Conservation (phyloP, 1,140 invertebrate species). For the Dendrolimus kikuchii region DNA sequence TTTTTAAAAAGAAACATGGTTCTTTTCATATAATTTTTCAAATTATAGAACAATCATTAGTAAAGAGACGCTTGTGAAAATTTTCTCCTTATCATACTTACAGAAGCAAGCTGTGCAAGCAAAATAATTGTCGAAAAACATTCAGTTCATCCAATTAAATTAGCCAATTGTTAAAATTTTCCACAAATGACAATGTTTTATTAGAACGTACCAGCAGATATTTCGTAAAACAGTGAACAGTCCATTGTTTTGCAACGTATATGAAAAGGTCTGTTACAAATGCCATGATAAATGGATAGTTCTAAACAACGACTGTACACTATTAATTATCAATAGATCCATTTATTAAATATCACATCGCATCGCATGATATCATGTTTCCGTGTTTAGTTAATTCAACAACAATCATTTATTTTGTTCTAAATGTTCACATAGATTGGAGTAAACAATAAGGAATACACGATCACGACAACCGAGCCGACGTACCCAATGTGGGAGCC, state of each 20-base stretch:
- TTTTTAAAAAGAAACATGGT: too few relatives aligned
- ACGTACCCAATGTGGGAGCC: slow-evolving; percentile 24
- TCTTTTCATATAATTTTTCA: too few relatives aligned
- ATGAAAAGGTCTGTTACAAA: slow-evolving; percentile 35
- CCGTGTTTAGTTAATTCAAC: slow-evolving; percentile 20
- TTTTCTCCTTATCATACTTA: too few relatives aligned
- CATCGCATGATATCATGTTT: slow-evolving; percentile 19
- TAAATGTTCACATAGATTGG: slow-evolving; percentile 11
- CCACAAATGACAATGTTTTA: slow-evolving; percentile 31
- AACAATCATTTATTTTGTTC: slow-evolving; percentile 12
- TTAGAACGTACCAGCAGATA: slow-evolving; percentile 21
- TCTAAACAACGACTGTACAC: slow-evolving; percentile 31
- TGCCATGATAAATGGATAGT: slow-evolving; percentile 46
- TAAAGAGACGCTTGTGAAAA: too few relatives aligned
- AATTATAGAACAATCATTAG: too few relatives aligned
- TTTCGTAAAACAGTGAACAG: slow-evolving; percentile 52
- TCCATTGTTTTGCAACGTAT: slow-evolving; percentile 43
- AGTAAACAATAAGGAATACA: slow-evolving; percentile 21
- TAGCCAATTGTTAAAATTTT: slow-evolving; percentile 32
- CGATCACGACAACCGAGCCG: slow-evolving; percentile 8
- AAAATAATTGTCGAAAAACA: neutral
- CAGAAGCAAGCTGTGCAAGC: too few relatives aligned
- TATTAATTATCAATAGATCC: slow-evolving; percentile 45
- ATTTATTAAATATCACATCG: slow-evolving; percentile 18
- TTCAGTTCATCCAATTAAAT: slow-evolving; percentile 2